These are phyloP conservation scores for Chamaea fasciata DNA, from an alignment of 2,113 vertebrate species.

Conservation along the genomic window DNA sequence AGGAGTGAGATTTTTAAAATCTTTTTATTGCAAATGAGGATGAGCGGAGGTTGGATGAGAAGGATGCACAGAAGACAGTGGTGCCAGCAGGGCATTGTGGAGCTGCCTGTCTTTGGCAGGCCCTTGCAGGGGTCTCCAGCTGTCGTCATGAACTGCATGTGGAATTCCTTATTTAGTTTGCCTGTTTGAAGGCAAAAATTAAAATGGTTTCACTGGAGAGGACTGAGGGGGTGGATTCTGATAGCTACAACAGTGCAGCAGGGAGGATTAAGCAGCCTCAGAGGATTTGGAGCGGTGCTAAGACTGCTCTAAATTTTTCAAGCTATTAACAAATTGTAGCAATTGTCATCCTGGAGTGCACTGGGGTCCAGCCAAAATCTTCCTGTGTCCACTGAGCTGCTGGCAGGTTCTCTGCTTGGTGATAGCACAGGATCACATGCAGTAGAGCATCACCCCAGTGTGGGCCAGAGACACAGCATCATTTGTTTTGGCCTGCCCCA, in stretches of 20 bases:
- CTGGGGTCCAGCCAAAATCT: background rate
- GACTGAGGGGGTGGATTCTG: background rate
- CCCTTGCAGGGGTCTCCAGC: background rate
- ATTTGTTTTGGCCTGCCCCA: background rate
- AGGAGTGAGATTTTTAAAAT: background rate
- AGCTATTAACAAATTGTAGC: background rate
- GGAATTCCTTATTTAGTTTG: background rate
- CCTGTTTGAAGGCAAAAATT: background rate
- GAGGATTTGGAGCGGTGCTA: background rate
- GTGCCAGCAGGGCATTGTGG: background rate
- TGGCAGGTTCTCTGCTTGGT: background rate
- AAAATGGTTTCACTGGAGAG: background rate
- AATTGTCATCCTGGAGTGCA: background rate
- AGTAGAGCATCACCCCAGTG: background rate
- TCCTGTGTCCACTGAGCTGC: background rate
- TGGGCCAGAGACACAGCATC: background rate
- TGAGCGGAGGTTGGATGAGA: background rate
- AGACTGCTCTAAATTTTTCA: background rate
- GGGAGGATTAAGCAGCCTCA: background rate
- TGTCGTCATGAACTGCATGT: rapidly evolving
- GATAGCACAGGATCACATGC: background rate
- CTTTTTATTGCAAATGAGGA: background rate
- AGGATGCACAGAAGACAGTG: background rate
- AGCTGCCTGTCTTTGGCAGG: background rate
- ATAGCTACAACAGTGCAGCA: background rate